phyloP scores from a whole-genome alignment of 2,797 vertebrate genomes.

The Chloroceryle amazona region DNA sequence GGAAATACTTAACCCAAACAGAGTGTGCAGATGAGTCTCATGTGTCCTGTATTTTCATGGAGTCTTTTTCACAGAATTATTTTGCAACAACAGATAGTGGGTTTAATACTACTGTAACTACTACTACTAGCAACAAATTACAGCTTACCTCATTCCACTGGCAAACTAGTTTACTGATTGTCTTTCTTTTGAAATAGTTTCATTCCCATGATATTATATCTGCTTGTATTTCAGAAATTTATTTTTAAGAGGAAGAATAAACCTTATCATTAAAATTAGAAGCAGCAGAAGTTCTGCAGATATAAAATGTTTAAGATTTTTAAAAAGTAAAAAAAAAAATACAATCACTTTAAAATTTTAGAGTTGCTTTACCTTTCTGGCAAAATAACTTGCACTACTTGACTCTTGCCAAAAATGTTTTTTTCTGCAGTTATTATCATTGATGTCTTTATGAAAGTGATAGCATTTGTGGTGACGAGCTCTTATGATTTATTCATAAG shows the following conservation, averaged over 20 bases:
- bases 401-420: not conserved
- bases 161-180: not conserved
- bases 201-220: not conserved
- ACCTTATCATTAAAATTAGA: conserved; percentile 29
- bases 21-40: not conserved
- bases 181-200: conserved; percentile 17
- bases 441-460: not conserved
- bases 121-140: not conserved
- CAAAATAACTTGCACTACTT: not conserved
- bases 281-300: not conserved
- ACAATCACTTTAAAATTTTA: not conserved
- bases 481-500: not conserved
- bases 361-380: not conserved
- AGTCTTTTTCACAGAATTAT: no score
- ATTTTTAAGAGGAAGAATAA: conserved; percentile 70
- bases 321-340: not conserved
- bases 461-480: not conserved
- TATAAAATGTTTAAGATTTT: not conserved
- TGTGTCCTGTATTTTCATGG: not conserved
- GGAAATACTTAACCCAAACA: not conserved
- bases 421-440: not conserved
- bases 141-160: not conserved
- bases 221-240: conserved; percentile 10
- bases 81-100: not conserved
- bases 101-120: not conserved